Percentiles rank a stretch among this genome's conserved stretches.
Evolutionary conservation across 2,888 invertebrate species (phyloP).

Genomic region (Oxytorus armatus): DNA sequence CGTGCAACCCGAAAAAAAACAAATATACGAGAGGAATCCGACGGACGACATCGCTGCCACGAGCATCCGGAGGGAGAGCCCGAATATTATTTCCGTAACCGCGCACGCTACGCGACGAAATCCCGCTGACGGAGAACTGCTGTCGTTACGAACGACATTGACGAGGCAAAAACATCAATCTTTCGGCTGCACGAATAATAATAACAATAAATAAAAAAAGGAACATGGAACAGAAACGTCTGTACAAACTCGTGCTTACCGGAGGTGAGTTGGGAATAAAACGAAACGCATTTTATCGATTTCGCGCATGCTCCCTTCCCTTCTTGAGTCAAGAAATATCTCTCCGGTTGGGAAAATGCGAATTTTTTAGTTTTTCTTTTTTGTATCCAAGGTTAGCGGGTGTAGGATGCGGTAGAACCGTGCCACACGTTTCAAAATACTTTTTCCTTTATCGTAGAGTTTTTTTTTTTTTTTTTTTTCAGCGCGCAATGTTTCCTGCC

Average conservation of each 20-base stretch:
- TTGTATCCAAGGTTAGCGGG: no score
- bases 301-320: background rate
- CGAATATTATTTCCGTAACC: no score
- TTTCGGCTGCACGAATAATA: slow-evolving; percentile 56
- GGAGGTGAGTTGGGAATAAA: slow-evolving; percentile 89
- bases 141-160: background rate
- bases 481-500: no score
- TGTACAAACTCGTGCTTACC: slow-evolving; percentile 94
- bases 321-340: background rate
- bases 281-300: slow-evolving; percentile 16
- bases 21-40: background rate
- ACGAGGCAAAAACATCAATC: background rate
- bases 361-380: background rate
- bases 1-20: slow-evolving; percentile 51
- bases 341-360: no score
- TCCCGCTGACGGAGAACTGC: background rate
- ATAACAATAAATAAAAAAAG: slow-evolving; percentile 48
- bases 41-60: background rate
- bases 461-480: no score
- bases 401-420: no score
- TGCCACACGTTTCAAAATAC: no score
- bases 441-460: no score
- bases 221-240: slow-evolving; percentile 87
- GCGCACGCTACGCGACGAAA: slow-evolving; percentile 6
- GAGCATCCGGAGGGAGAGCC: no score